Base-by-base conservation (phyloP, 2,888 invertebrate genomes). In the Myopa testacea region DNA sequence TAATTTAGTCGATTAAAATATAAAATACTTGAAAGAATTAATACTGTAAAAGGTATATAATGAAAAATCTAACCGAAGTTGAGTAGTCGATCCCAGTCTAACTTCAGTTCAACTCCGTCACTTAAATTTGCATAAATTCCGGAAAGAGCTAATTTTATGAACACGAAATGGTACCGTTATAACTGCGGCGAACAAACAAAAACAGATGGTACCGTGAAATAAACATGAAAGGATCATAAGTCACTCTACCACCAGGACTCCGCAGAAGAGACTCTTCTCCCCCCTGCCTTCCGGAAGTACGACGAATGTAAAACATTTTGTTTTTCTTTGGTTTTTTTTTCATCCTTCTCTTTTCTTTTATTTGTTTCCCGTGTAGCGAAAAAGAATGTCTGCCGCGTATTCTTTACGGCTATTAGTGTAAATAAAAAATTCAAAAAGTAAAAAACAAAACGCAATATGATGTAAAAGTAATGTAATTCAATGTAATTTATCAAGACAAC, bases 201-300 rank as follows among this genome's bases (percentile, higher is more conserved):
- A 85, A 82, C 84, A 85, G 81, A 85, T 85, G 84, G 82, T 83
- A 81, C 85, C 84, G 82, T 85, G 84, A 85, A 85, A 84, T 85
- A 83, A 85, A 85, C 84, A 84, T 84, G 63, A 73, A 62, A 63
- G 73, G 73, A 73, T 73, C 73, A 63, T 73, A 73, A 73, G 73
- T 73, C 63, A 73, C 34, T 38, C 50, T 26, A 52, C 26, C 16
- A 26, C 37, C 14, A 70, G 52, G 10, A 37, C 12, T 12, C 37
- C 4, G 34, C 16, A 4, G 34, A 38, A 65, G 14, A 10, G 26
- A 65, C 26, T 12, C 37, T 37, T 10, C 55, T 12, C 5, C 55
- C 55, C 55, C 6, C 55, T 6, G 55, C n/a, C 55, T 5, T 5
- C n/a, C 14, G 55, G 55, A 45, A 45, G 10, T 1, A 8, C 45